Evolutionary conservation across 2,113 vertebrate genomes (phyloP), one percentile per base, ranked within the genome.

Genomic region (Romanogobio albipinnatus): DNA sequence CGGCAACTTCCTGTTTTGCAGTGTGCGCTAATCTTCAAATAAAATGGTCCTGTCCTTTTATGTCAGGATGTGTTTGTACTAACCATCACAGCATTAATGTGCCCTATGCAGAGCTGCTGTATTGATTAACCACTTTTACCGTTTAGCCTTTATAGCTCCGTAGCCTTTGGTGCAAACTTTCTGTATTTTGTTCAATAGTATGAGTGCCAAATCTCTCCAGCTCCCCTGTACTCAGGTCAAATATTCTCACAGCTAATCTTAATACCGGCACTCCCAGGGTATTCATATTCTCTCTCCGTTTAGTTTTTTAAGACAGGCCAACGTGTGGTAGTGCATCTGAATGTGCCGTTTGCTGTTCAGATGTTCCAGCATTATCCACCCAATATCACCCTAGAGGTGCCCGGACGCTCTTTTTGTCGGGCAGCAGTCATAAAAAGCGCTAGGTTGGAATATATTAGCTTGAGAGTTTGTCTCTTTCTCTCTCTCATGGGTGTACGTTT

Each of bases 381-480:
- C 62, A 85, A 59, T 49, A 45, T 86, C 73, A 78, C 83, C 66
- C 76, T 36, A 56, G 83, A 85, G 83, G 76, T 68, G 49, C 68
- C 36, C n/a, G 78, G 78, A 73, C 49, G 45, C 45, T 81, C 53
- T 51, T 81, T 74, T 33, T 64, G n/a, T 64, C 15, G 2, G 68
- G 77, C 79, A 73, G 84, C 68, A 86, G 84, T 86, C 78, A 29
- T 86, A 81, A 86, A 86, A 70, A 86, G 68, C 24, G 6, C 58
- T 81, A 80, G 84, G 47, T 81, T 86, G 70, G 78, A 86, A 86
- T 86, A 86, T 74, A 86, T 86, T 81, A 86, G 78, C 49, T 78
- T 22, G 45, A 49, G 61, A 81, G 84, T 86, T 86, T 81, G 78
- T 56, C 76, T 76, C 82, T 70, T 66, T 81, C 64, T 59, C 61